phyloP scores from a whole-genome alignment of 2,113 vertebrate genomes.

The Fregetta grallaria region DNA sequence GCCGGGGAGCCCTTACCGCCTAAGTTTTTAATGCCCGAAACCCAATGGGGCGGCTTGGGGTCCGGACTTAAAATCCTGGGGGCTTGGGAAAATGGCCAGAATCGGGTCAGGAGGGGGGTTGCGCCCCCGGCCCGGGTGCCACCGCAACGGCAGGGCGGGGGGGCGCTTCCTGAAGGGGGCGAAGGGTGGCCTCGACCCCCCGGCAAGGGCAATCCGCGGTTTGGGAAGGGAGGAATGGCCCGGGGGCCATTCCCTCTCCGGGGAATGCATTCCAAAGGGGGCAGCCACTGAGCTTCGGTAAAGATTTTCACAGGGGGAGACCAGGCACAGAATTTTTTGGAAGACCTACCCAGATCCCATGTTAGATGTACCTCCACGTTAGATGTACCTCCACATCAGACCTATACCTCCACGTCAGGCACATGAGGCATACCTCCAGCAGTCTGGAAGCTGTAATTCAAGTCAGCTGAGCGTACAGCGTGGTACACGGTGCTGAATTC shows the following conservation, averaged over 20 bases:
- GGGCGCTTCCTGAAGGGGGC: too few species aligned
- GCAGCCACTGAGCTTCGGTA: accelerated
- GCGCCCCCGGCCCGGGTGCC: too few species aligned
- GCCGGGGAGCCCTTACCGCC: too few species aligned
- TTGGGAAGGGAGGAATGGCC: not conserved
- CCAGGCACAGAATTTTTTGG: not conserved
- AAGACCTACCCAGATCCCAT: not conserved
- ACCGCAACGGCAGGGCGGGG: too few species aligned
- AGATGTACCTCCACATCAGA: accelerated
- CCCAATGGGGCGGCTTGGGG: not conserved
- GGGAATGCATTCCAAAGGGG: not conserved
- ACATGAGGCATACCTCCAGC: accelerated
- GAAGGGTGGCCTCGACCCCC: too few species aligned
- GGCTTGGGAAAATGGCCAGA: too few species aligned
- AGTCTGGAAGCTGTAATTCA: not conserved
- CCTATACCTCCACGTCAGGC: accelerated
- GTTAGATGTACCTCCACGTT: too few species aligned
- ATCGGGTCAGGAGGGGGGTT: too few species aligned
- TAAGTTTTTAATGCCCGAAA: too few species aligned
- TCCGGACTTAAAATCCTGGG: too few species aligned
- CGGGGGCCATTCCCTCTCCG: too few species aligned
- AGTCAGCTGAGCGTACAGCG: accelerated
- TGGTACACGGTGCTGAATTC: not conserved
- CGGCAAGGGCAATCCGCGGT: too few species aligned
- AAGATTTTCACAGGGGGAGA: not conserved